Evolutionary conservation across 2,113 vertebrate species (phyloP).

Genomic region (Neolamprologus sp.): DNA sequence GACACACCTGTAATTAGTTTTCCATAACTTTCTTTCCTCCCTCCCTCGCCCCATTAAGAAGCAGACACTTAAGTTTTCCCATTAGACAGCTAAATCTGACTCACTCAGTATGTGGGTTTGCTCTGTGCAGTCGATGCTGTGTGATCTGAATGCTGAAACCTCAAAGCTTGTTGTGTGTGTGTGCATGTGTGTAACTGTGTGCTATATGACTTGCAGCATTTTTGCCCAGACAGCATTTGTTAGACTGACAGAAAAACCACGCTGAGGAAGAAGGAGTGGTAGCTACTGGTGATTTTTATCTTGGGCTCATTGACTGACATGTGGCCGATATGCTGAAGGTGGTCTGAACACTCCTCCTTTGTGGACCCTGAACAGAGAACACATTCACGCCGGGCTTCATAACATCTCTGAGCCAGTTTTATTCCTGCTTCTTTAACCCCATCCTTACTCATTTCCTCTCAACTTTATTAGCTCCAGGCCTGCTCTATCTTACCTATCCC

Average conservation of each 20-base stretch:
- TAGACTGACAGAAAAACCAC: constrained; percentile 15
- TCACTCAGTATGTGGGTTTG: constrained; percentile 28
- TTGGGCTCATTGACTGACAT: neutral
- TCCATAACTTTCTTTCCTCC: neutral
- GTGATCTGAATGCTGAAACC: constrained; percentile 35
- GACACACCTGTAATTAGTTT: constrained; percentile 24
- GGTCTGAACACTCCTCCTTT: constrained; percentile 31
- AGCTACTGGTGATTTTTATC: neutral
- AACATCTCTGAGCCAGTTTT: constrained; percentile 16
- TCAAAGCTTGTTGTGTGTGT: neutral
- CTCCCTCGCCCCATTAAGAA: neutral
- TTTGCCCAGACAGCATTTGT: constrained; percentile 10
- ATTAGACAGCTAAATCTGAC: constrained; percentile 38
- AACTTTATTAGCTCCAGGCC: neutral
- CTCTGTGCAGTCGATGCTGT: neutral
- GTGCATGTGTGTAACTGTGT: neutral
- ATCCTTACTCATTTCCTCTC: neutral
- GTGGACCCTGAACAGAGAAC: constrained; percentile 49
- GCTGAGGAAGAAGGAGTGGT: neutral
- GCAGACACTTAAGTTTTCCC: constrained; percentile 30
- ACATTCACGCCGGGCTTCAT: constrained; percentile 44
- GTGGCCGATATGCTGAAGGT: neutral
- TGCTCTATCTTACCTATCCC: neutral
- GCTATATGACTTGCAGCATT: neutral
- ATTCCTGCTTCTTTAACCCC: neutral